phyloP scores from a whole-genome alignment of 2,113 vertebrate genomes.

The Clarias magur region DNA sequence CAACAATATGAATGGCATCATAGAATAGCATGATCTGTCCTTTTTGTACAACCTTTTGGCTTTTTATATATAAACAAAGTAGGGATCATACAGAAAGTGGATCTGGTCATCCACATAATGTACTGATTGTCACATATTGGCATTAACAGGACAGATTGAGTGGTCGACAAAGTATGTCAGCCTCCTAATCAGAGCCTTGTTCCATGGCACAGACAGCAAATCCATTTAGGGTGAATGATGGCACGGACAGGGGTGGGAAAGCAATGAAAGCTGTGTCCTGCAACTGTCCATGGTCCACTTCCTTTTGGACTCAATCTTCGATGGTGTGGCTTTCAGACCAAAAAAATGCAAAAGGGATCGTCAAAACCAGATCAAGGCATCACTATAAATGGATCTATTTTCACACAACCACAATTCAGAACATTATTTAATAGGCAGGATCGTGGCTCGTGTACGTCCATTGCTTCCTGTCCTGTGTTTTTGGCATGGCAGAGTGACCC shows the following conservation, averaged over 20 bases:
- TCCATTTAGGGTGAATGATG: constrained; percentile 20
- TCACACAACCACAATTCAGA: constrained; percentile 59
- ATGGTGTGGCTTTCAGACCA: constrained; percentile 60
- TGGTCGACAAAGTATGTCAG: constrained; percentile 65
- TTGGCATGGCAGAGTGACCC: constrained; percentile 68
- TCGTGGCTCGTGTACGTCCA: constrained; percentile 70
- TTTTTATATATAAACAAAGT: constrained; percentile 52
- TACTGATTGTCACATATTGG: neutral
- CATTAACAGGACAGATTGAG: neutral
- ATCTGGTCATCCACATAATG: constrained; percentile 55
- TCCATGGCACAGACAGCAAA: neutral
- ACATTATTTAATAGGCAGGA: constrained; percentile 60
- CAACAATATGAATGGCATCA: constrained; percentile 56
- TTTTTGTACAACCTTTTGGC: constrained; percentile 39
- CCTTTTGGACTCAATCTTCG: constrained; percentile 58
- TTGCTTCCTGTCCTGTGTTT: constrained; percentile 70
- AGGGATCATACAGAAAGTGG: constrained; percentile 39
- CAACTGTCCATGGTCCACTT: constrained; percentile 72
- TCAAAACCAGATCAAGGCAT: constrained; percentile 46
- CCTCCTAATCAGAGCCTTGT: constrained; percentile 15
- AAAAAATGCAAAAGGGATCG: constrained; percentile 66
- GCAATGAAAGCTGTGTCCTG: constrained; percentile 53
- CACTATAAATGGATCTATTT: constrained; percentile 43
- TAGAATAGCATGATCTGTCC: constrained; percentile 52
- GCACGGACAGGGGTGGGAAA: constrained; percentile 49